These are phyloP conservation scores for Sebastes minor DNA, from an alignment of 2,797 vertebrate genomes.

Conservation along the genomic window DNA sequence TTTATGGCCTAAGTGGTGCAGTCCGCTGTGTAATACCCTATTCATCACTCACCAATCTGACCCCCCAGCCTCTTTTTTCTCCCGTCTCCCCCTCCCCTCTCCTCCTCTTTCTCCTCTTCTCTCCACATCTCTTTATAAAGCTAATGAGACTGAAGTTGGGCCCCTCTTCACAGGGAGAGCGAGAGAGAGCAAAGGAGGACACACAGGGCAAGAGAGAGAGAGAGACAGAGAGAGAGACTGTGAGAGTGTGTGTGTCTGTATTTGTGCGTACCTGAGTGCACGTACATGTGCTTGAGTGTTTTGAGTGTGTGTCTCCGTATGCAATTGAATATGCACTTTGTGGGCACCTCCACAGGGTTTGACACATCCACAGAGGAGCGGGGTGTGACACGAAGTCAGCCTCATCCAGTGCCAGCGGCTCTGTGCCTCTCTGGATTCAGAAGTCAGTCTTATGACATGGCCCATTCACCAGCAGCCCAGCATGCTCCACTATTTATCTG, in stretches of 20 bases:
- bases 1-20: slow-evolving; percentile 76
- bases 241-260: not conserved
- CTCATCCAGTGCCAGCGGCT: slow-evolving; percentile 49
- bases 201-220: slow-evolving; percentile 6
- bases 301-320: slow-evolving; percentile 26
- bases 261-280: slow-evolving; percentile 27
- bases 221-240: not conserved
- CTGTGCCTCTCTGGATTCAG: slow-evolving; percentile 44
- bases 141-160: slow-evolving; percentile 85
- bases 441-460: slow-evolving; percentile 55
- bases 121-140: slow-evolving; percentile 82
- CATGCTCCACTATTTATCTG: slow-evolving; percentile 60
- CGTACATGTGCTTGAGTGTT: slow-evolving; percentile 13
- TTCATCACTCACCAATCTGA: slow-evolving; percentile 83
- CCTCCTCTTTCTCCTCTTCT: slow-evolving; percentile 69
- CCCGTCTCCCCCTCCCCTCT: slow-evolving; percentile 51
- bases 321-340: slow-evolving; percentile 56
- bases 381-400: slow-evolving; percentile 35
- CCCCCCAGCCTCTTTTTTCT: slow-evolving; percentile 75
- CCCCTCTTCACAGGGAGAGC: slow-evolving; percentile 69
- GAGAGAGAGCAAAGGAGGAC: slow-evolving; percentile 59
- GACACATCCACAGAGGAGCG: slow-evolving; percentile 38
- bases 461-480: slow-evolving; percentile 66
- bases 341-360: slow-evolving; percentile 35
- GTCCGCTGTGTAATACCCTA: slow-evolving; percentile 82